These are phyloP conservation scores for Diuraphis noxia DNA, from an alignment of 1,140 invertebrate species.

Conservation along the genomic window DNA sequence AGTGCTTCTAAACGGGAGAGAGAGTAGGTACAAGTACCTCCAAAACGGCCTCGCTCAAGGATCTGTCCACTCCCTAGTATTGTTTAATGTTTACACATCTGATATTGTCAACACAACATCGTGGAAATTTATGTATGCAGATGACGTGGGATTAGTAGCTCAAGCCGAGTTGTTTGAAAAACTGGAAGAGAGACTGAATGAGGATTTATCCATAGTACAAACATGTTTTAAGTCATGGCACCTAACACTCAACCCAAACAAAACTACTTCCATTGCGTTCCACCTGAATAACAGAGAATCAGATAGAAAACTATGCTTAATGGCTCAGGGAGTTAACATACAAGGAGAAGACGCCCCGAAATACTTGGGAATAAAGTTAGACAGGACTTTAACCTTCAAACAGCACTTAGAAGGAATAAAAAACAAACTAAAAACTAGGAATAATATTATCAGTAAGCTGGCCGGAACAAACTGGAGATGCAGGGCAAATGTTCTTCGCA, in stretches of 20 bases:
- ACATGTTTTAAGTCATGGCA: background rate
- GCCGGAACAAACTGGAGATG: slow-evolving; percentile 22
- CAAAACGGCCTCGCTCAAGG: background rate
- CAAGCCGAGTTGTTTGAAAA: background rate
- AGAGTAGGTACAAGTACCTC: background rate
- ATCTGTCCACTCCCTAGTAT: background rate
- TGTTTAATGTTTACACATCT: slow-evolving; percentile 5
- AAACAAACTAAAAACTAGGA: background rate
- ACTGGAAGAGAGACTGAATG: background rate
- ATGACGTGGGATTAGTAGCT: slow-evolving; percentile 17
- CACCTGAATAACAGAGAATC: background rate
- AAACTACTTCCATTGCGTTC: background rate
- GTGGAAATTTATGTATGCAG: slow-evolving; percentile 17
- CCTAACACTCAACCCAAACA: background rate
- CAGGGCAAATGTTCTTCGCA: slow-evolving; percentile 16
- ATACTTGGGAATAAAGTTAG: background rate
- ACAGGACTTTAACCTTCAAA: background rate
- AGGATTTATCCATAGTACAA: background rate
- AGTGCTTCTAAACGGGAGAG: background rate
- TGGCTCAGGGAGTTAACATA: background rate
- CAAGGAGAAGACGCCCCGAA: background rate
- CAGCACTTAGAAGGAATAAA: background rate
- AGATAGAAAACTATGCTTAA: background rate
- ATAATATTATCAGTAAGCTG: background rate
- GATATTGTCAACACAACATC: slow-evolving; percentile 3